phyloP scores from a whole-genome alignment of 2,797 vertebrate species.

The Pipistrellus pygmaeus region DNA sequence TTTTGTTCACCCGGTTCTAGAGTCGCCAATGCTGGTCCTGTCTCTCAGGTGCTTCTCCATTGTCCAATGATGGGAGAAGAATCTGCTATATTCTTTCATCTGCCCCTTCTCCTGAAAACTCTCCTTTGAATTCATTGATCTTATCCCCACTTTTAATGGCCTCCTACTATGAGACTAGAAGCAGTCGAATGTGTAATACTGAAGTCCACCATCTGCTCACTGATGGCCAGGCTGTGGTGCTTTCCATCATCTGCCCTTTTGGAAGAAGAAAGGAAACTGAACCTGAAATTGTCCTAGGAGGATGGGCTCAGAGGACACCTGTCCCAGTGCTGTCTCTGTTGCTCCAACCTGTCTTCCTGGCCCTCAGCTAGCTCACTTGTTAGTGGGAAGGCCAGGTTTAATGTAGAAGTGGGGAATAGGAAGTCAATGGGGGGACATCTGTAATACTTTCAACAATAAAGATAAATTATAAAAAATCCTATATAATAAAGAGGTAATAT shows the following conservation, averaged over 20 bases:
- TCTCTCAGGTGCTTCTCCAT: neutral
- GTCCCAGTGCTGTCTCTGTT: neutral
- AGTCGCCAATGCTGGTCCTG: rapidly evolving
- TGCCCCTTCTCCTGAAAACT: neutral
- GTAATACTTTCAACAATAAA: no score
- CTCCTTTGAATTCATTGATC: neutral
- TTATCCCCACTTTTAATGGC: neutral
- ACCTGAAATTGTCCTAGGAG: neutral
- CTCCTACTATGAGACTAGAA: neutral
- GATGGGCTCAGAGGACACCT: no score
- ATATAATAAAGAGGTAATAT: no score
- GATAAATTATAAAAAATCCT: no score
- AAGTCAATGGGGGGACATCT: no score
- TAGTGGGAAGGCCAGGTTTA: neutral
- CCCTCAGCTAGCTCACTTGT: neutral
- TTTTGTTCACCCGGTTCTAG: neutral
- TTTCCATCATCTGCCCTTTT: no score
- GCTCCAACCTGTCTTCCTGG: neutral
- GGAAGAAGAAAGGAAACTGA: neutral
- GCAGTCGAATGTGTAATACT: neutral
- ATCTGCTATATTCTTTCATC: neutral
- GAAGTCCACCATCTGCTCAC: neutral
- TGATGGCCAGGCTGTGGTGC: neutral
- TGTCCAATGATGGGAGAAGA: neutral
- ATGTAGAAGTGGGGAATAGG: no score